Conservation (phyloP, 1,140 invertebrate species). For the Acarapis woodi region DNA sequence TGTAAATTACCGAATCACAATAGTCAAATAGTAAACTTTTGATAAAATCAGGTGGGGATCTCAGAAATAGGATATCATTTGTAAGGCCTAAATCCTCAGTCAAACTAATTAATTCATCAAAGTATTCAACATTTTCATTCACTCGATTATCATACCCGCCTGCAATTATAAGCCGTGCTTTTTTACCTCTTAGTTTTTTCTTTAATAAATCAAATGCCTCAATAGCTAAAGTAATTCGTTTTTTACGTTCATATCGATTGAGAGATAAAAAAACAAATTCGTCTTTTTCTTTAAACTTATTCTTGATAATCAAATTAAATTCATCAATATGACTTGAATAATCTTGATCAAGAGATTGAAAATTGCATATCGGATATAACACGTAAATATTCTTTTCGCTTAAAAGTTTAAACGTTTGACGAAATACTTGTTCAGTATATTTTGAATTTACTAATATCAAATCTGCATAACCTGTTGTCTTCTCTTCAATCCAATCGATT, state of each 20-base stretch:
- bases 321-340: conserved; percentile 16
- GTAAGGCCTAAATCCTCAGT: conserved; percentile 31
- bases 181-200: conserved; percentile 16
- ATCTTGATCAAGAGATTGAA: conserved; percentile 34
- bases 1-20: conserved; percentile 59
- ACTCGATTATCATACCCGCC: conserved; percentile 83
- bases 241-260: conserved; percentile 91
- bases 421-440: conserved; percentile 57
- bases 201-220: conserved; percentile 32
- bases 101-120: conserved; percentile 36
- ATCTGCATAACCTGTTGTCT: conserved; percentile 34
- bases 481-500: conserved; percentile 69
- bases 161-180: conserved; percentile 59
- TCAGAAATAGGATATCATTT: conserved; percentile 47
- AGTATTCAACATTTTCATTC: conserved; percentile 63
- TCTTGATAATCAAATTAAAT: too few relatives aligned
- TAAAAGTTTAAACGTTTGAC: conserved; percentile 45
- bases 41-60: conserved; percentile 50
- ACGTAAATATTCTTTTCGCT: conserved; percentile 33
- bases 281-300: too few relatives aligned
- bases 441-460: conserved; percentile 69
- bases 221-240: conserved; percentile 60
- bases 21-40: conserved; percentile 47
- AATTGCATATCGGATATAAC: conserved; percentile 77
- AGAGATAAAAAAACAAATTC: conserved; percentile 46